Evolutionary conservation across 2,113 vertebrate genomes (phyloP), one percentile per base, ranked within the genome.

Genomic region (Bagarius yarrelli): DNA sequence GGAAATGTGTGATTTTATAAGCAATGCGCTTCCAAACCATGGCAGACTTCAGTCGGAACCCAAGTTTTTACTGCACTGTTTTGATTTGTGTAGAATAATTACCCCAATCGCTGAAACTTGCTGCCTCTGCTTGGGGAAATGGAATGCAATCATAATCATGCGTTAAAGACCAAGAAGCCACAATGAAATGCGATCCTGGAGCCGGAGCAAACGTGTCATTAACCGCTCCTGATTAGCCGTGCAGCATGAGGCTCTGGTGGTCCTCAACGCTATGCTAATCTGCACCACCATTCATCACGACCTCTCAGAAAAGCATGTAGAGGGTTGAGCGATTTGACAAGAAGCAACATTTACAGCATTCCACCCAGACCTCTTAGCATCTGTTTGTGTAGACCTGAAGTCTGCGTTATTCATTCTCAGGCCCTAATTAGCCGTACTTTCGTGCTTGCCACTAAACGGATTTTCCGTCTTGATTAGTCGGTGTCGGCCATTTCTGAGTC

Each of bases 391-490:
- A 0, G 53, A 67, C 85, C 83, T 83, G 8, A 56, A 9, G 36
- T 67, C 71, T 78, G n/a, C 55, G 85, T 86, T 89, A 83, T 52
- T 85, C 82, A 86, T 90, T 93, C 91, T 87, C 76, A 80, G 87
- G 87, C 50, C 84, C 85, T 89, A 89, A 89, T 89, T 91, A 88
- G 84, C 80, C 56, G 81, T 84, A 89, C 67, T 77, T 81, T n/a
- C 81, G 88, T 87, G 61, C 79, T 70, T 87, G 75, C 73, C 57
- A 74, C n/a, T 78, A 82, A 89, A 87, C 59, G 69, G 77, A 47
- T 67, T 83, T 91, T 52, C 61, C 57, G 89, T 91, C 85, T 86
- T 87, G 86, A 82, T 87, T 85, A 15, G 83, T 60, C 84, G 83
- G 73, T 64, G 30, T 19, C 73, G 76, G 89, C 84, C 60, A 19